These are phyloP conservation scores for Machimus rusticus DNA, from an alignment of 2,888 invertebrate species.

Conservation along the genomic window DNA sequence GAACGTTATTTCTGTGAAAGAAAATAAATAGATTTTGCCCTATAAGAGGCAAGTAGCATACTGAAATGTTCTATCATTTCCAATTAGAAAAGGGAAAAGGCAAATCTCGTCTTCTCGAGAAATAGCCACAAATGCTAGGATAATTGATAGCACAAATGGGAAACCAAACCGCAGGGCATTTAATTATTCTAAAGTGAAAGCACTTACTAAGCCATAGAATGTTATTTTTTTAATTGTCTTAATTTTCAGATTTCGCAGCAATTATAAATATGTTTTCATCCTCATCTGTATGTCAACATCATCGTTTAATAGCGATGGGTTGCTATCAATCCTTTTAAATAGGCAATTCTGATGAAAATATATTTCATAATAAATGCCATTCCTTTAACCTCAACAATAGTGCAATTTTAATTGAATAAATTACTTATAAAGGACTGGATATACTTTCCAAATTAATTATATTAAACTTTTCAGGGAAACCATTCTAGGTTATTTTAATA, in stretches of 20 bases:
- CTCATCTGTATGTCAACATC: not conserved
- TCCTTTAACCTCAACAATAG: not conserved
- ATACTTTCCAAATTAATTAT: not conserved
- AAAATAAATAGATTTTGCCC: not conserved
- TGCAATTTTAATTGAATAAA: not conserved
- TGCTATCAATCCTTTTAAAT: not conserved
- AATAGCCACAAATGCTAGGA: not conserved
- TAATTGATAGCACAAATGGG: not conserved
- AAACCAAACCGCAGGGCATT: not conserved
- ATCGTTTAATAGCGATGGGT: not conserved
- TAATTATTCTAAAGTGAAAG: not conserved
- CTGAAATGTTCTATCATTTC: not conserved
- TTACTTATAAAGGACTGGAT: too few species aligned
- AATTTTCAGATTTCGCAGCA: not conserved
- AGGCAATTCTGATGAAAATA: too few species aligned
- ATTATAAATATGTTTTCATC: not conserved
- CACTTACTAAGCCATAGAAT: not conserved
- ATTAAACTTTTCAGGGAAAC: not conserved
- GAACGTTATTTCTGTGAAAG: too few species aligned
- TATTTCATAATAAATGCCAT: too few species aligned
- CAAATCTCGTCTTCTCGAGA: not conserved
- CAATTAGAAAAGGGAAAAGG: not conserved
- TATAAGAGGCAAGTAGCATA: not conserved
- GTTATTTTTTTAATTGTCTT: not conserved
- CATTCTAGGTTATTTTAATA: not conserved